A percentile compares a stretch with the other conserved stretches of the same genome.
phyloP scores from a whole-genome alignment of 2,797 vertebrate genomes.

The Discoglossus pictus region DNA sequence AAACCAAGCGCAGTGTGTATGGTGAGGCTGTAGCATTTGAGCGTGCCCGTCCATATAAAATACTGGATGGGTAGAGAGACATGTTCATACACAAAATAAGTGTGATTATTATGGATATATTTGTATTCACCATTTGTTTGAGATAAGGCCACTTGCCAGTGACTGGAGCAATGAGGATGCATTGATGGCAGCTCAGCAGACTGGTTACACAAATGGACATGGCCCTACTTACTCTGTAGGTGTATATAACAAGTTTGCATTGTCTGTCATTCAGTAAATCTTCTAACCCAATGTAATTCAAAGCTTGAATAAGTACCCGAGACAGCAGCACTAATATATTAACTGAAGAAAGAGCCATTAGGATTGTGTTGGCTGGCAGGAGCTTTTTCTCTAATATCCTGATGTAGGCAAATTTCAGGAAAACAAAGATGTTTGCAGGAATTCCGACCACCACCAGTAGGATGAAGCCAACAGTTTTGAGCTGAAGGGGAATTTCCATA shows the following conservation, averaged over 20 bases:
- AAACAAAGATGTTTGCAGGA: constrained; percentile 25
- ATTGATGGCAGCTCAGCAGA: constrained; percentile 19
- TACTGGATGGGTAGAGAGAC: neutral
- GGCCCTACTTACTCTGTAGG: constrained; percentile 26
- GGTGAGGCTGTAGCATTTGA: constrained; percentile 3
- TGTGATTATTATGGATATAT: constrained; percentile 12
- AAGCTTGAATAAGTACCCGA: constrained; percentile 9
- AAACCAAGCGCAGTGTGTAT: constrained; percentile 18
- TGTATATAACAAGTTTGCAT: constrained; percentile 29
- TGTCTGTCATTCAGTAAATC: constrained; percentile 24
- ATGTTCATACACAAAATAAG: constrained; percentile 16
- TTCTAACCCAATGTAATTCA: constrained; percentile 19
- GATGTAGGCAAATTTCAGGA: constrained; percentile 15
- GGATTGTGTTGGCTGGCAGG: constrained; percentile 23
- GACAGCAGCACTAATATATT: constrained; percentile 12
- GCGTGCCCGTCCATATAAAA: constrained; percentile 4
- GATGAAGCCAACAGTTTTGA: constrained; percentile 21
- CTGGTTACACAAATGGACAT: constrained; percentile 32
- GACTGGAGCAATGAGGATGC: constrained; percentile 7
- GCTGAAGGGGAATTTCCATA: constrained; percentile 3
- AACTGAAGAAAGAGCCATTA: neutral
- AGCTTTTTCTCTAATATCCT: constrained; percentile 6
- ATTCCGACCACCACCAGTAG: constrained; percentile 24
- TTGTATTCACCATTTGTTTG: constrained; percentile 4
- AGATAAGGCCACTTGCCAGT: constrained; percentile 7